Conservation (phyloP, 2,113 vertebrate genomes). For the western clawed frog (Xenopus tropicalis) region DNA sequence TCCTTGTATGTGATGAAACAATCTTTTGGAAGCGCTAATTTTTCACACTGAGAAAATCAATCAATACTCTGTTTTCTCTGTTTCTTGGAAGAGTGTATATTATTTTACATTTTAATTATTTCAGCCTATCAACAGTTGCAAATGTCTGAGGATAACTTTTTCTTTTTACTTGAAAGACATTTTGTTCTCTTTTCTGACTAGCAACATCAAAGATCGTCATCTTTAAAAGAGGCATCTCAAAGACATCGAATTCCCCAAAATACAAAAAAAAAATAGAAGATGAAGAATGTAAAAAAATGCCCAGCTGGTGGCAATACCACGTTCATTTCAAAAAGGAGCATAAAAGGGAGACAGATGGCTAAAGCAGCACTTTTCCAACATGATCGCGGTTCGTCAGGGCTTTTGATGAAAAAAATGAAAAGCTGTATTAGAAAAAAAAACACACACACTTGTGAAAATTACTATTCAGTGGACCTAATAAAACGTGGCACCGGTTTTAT, state of each 20-base stretch:
- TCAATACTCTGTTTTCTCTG: constrained; percentile 3
- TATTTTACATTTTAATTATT: constrained; percentile 36
- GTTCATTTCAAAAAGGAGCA: constrained; percentile 17
- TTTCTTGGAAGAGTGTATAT: constrained; percentile 33
- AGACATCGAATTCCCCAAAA: constrained; percentile 28
- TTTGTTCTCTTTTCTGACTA: constrained; percentile 25
- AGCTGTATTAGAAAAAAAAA: constrained; percentile 7
- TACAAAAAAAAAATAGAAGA: neutral
- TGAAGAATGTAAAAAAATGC: neutral
- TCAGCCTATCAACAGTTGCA: constrained; percentile 30
- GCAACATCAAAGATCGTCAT: constrained; percentile 36
- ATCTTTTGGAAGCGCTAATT: no score
- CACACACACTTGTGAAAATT: constrained; percentile 27
- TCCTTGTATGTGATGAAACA: no score
- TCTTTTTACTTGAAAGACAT: constrained; percentile 27
- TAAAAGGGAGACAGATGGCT: constrained; percentile 36
- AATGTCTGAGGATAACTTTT: constrained; percentile 21
- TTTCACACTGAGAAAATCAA: no score
- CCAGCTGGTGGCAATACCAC: constrained; percentile 35
- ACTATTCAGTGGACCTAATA: constrained; percentile 37
- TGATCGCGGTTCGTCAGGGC: constrained; percentile 19
- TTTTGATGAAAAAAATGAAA: constrained; percentile 38
- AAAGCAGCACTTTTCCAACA: constrained; percentile 26
- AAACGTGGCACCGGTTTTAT: constrained; percentile 22
- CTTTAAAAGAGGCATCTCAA: constrained; percentile 31